Evolutionary conservation across 2,888 invertebrate genomes (phyloP), one percentile per base, ranked within the genome.

Genomic region (Encarsia formosa): DNA sequence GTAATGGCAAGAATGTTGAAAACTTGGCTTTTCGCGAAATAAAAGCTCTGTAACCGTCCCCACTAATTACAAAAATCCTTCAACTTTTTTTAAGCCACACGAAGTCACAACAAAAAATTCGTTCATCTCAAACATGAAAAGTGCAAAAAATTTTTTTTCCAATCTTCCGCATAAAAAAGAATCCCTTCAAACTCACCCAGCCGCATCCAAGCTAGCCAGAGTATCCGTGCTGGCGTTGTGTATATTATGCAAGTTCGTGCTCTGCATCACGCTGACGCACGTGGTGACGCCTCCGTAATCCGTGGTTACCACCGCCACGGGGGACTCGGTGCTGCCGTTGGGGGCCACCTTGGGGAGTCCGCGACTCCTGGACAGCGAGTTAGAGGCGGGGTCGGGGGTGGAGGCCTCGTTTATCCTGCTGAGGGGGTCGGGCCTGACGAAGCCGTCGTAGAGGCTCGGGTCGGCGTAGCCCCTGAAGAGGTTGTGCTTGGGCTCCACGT

Each of bases 391-490:
- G 19, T 24, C 16, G 16, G 13, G 9, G 13, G 20, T 24, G 41
- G 22, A 4, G 5, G 35, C n/a, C 16, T 77, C 60, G 81, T 77
- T 76, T 59, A 81, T 79, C 58, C 86, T 77, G 32, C 84, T 82
- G 56, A 89, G 77, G n/a, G 89, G 89, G 75, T 91, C 91, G 9
- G 89, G 87, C 56, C 93, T 81, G 24, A 93, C 90, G 38, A 87
- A 82, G 41, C 93, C 93, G 70, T 94, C 94, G 76, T 94, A 95
- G 20, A 93, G 78, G 57, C 88, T 87, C 61, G 87, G 86, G 71
- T 93, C 91, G 70, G 91, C 88, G 76, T 92, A 88, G 76, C 91
- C 88, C 61, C 87, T 83, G 76, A 95, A 91, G 60, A 93, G 81
- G 75, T 95, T 94, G 77, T 93, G 91, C 40, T 88, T 79, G 1